These are phyloP conservation scores for Beris morrisii DNA, from an alignment of 2,888 invertebrate species.

Conservation along the genomic window DNA sequence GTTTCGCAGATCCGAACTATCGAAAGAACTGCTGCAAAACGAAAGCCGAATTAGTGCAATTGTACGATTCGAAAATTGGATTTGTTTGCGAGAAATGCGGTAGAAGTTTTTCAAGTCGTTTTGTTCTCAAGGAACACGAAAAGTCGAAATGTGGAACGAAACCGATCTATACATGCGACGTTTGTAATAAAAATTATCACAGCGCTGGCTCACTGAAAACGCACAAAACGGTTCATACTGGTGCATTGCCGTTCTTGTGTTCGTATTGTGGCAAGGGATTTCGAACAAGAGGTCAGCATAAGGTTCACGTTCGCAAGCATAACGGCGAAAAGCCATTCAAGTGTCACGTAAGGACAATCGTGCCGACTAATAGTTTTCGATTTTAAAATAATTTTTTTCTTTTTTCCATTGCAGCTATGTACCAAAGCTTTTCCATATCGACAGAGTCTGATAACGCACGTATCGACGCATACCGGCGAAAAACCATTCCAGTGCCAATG, in stretches of 20 bases:
- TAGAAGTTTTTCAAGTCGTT: slow-evolving; percentile 53
- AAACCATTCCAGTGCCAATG: slow-evolving; percentile 59
- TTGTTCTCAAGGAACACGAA: slow-evolving; percentile 55
- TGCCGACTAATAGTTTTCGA: neutral
- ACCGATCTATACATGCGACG: slow-evolving; percentile 52
- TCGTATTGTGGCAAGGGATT: slow-evolving; percentile 52
- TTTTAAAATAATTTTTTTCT: slow-evolving; percentile 3
- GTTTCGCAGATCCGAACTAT: slow-evolving; percentile 46
- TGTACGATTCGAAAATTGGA: slow-evolving; percentile 45
- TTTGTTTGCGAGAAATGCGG: slow-evolving; percentile 54
- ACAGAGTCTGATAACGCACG: slow-evolving; percentile 59
- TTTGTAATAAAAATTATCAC: slow-evolving; percentile 56
- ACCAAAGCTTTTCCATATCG: slow-evolving; percentile 58
- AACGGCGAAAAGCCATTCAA: slow-evolving; percentile 59
- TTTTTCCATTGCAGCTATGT: slow-evolving; percentile 47
- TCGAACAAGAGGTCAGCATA: slow-evolving; percentile 51
- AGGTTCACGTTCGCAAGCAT: slow-evolving; percentile 55
- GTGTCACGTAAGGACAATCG: slow-evolving; percentile 51
- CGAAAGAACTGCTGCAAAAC: slow-evolving; percentile 45
- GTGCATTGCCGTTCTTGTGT: slow-evolving; percentile 48
- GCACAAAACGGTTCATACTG: slow-evolving; percentile 56
- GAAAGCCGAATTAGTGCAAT: slow-evolving; percentile 33
- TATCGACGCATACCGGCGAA: slow-evolving; percentile 58
- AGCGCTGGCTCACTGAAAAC: slow-evolving; percentile 57
- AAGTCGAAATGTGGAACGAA: slow-evolving; percentile 56